Conservation (phyloP, 2,113 vertebrate genomes). For the Sebastes schlegelii region DNA sequence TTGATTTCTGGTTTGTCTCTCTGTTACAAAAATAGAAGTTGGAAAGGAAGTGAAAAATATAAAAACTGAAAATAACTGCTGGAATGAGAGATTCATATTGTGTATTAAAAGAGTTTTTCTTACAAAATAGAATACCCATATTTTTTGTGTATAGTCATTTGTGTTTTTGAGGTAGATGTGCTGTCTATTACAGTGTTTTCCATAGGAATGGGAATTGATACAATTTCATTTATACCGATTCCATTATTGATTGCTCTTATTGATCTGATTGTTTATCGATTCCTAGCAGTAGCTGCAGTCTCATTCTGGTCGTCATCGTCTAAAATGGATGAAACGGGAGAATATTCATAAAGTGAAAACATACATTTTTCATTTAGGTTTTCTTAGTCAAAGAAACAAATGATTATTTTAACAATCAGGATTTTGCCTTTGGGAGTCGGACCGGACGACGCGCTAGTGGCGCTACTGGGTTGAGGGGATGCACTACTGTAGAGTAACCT, state of each 20-base stretch:
- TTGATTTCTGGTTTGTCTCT: not conserved
- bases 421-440: no score
- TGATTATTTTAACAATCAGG: no score
- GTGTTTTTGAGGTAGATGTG: not conserved
- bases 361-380: no score
- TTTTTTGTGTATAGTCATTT: not conserved
- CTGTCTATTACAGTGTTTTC: not conserved
- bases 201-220: not conserved
- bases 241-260: not conserved
- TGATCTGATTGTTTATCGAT: not conserved
- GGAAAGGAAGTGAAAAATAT: no score
- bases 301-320: no score
- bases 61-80: not conserved
- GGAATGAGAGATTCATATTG: not conserved
- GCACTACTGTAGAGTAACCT: no score
- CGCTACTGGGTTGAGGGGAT: no score
- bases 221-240: not conserved
- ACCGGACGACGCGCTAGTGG: no score
- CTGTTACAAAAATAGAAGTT: not conserved
- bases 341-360: no score
- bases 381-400: no score
- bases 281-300: not conserved
- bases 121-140: not conserved
- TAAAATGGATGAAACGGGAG: no score
- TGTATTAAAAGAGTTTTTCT: not conserved